Conservation (phyloP, 2,888 invertebrate species). For the Athripsodes cinereus region DNA sequence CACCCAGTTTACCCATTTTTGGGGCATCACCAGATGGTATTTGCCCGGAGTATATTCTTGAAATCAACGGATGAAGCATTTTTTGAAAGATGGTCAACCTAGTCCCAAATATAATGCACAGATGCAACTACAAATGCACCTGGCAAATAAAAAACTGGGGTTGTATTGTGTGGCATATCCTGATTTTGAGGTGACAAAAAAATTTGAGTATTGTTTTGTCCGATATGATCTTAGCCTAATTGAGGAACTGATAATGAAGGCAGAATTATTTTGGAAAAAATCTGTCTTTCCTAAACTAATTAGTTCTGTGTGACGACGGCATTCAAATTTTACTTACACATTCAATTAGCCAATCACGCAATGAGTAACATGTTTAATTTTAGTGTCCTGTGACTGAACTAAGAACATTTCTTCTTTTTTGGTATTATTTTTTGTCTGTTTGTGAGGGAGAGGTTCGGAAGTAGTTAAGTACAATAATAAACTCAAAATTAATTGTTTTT, state of each 20-base stretch:
- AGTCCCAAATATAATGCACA: neutral
- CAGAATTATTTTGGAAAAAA: neutral
- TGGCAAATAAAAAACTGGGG: neutral
- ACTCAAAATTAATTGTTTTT: neutral
- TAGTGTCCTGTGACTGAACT: neutral
- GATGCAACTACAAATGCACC: conserved; percentile 1
- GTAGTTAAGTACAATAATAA: neutral
- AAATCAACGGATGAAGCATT: neutral
- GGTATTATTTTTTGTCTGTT: too few species aligned
- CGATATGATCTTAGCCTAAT: neutral
- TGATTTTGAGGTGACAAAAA: neutral
- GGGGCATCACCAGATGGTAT: neutral
- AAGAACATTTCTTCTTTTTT: neutral
- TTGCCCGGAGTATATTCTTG: neutral
- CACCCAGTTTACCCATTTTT: neutral
- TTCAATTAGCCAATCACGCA: neutral
- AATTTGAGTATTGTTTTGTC: neutral
- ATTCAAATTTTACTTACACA: neutral
- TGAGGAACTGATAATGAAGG: neutral
- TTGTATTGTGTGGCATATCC: neutral
- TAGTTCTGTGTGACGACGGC: neutral
- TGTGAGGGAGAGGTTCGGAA: neutral
- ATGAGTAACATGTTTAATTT: neutral
- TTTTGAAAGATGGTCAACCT: neutral
- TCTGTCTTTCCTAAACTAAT: neutral